Evolutionary conservation across 1,140 invertebrate genomes (phyloP).

Genomic region (Schmidtea mediterranea): DNA sequence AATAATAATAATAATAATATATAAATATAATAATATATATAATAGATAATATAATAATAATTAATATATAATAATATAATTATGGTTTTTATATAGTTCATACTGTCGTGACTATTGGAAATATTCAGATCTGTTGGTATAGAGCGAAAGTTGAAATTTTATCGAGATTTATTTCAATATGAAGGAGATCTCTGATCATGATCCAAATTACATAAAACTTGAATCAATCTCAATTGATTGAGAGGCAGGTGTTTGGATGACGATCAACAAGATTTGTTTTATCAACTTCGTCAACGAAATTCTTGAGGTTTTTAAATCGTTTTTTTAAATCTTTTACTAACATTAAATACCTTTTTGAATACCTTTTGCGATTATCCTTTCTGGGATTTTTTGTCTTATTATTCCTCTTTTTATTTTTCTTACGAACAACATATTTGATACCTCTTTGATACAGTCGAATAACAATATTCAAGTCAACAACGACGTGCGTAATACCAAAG

Average conservation of each 20-base stretch:
- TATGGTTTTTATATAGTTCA: constrained; percentile 11
- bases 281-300: constrained; percentile 17
- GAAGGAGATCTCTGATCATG: constrained; percentile 13
- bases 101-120: constrained; percentile 18
- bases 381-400: constrained; percentile 22
- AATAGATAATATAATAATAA: too few species aligned
- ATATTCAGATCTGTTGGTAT: constrained; percentile 18
- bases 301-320: constrained; percentile 13
- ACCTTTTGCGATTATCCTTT: constrained; percentile 18
- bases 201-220: constrained; percentile 18
- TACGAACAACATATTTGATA: constrained; percentile 20
- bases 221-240: constrained; percentile 21
- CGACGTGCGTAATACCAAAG: constrained; percentile 12
- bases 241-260: constrained; percentile 22
- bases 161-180: constrained; percentile 21
- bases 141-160: constrained; percentile 20
- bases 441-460: constrained; percentile 20
- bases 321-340: background rate
- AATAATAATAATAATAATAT: too few species aligned
- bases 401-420: constrained; percentile 23
- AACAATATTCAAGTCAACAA: constrained; percentile 14
- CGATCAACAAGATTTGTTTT: constrained; percentile 21
- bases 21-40: too few species aligned
- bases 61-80: too few species aligned
- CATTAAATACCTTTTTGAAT: background rate